Evolutionary conservation across 1,140 invertebrate genomes (phyloP), one percentile per base, ranked within the genome.

Genomic region (Catajapyx aquilonaris): DNA sequence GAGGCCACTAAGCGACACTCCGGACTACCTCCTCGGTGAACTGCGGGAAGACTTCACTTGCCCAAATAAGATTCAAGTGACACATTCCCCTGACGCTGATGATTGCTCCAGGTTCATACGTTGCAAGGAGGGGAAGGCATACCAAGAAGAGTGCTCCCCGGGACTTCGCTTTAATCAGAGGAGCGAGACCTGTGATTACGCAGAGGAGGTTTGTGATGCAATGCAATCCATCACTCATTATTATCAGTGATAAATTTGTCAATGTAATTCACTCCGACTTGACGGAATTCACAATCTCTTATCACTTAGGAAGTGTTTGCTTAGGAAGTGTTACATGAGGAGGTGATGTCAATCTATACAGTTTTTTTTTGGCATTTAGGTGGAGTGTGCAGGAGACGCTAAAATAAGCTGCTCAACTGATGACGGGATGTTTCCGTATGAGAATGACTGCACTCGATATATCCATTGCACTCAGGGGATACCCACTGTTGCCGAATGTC

Each of bases 381-480:
- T n/a, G n/a, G n/a, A n/a, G n/a, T n/a, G n/a, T n/a, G n/a, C n/a
- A n/a, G n/a, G n/a, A n/a, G n/a, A n/a, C n/a, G n/a, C n/a, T n/a
- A n/a, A n/a, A n/a, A n/a, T n/a, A n/a, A n/a, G n/a, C n/a, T n/a
- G n/a, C n/a, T n/a, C n/a, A n/a, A 28, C 23, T 7, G 7, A 7
- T 13, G 13, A 13, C 13, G 23, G 23, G 7, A 7, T 28, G 2
- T 41, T 66, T 3, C 59, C 65, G 0, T 60, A 69, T 37, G 59
- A 61, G 23, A 50, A 43, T 0, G 51, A 65, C 36, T 71, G 67
- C 41, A 44, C 46, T 1, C 49, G 59, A 20, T 74, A 64, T 51
- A 71, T 61, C 50, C 57, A 59, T 41, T 71, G 70, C 39, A 46
- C 47, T 18, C 47, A 63, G 25, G 66, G 66, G 0, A 21, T 48